A percentile compares a stretch with the other conserved stretches of the same genome.
Conservation (phyloP, 2,797 vertebrate genomes). For the Vultur gryphus region DNA sequence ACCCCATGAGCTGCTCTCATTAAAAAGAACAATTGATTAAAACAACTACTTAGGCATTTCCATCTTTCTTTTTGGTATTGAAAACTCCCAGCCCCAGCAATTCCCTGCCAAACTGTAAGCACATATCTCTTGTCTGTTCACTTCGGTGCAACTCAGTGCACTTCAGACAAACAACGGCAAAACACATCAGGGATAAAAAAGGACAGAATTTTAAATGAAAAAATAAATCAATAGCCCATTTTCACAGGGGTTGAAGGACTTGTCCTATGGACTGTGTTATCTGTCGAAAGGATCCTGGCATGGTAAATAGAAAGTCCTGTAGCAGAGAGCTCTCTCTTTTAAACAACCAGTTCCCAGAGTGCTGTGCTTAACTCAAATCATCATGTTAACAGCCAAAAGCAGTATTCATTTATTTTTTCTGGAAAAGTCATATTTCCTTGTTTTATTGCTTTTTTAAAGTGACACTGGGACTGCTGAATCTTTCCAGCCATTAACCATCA, state of each 20-base stretch:
- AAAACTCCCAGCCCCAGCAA: neutral
- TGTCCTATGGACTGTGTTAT: neutral
- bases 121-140: neutral
- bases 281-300: neutral
- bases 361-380: neutral
- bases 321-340: neutral
- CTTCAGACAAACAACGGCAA: neutral
- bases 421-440: neutral
- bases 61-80: neutral
- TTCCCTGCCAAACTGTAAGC: neutral
- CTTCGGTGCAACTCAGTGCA: neutral
- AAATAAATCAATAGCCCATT: constrained; percentile 17
- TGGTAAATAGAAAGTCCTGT: neutral
- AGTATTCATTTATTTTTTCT: neutral
- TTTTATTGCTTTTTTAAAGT: neutral
- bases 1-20: neutral
- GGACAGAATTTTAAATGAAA: neutral
- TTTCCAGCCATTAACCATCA: neutral
- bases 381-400: neutral
- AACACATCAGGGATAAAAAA: neutral
- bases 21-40: neutral
- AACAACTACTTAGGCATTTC: neutral
- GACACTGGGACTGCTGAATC: neutral
- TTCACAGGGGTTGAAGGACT: neutral
- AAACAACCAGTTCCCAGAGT: neutral